Evolutionary conservation across 2,113 vertebrate genomes (phyloP).

Genomic region (Nicator chloris): DNA sequence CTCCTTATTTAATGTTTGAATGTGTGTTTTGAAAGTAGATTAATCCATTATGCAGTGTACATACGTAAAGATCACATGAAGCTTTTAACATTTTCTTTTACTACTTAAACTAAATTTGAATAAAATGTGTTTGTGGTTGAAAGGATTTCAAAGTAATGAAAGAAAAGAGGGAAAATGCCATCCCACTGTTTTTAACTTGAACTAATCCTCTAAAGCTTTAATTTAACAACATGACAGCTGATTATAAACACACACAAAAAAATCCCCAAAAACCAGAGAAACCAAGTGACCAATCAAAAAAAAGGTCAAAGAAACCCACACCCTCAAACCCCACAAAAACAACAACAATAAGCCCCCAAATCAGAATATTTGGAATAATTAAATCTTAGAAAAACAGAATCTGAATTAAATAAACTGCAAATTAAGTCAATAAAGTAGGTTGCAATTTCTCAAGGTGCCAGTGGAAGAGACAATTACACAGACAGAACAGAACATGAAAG

Average conservation of each 20-base stretch:
- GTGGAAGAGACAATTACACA: not conserved
- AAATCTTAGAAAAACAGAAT: not conserved
- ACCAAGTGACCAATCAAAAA: not conserved
- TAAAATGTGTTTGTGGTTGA: not conserved
- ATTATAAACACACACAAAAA: not conserved
- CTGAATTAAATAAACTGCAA: not conserved
- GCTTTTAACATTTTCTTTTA: not conserved
- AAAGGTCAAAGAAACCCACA: rapidly evolving
- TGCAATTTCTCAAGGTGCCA: not conserved
- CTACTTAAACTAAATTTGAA: not conserved
- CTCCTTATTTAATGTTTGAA: not conserved
- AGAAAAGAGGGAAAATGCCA: not conserved
- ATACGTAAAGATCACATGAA: not conserved
- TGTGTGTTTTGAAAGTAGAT: not conserved
- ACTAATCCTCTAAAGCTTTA: not conserved
- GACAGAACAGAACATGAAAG: not conserved
- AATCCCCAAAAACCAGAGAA: not conserved
- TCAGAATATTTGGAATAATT: not conserved
- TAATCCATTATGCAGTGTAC: not conserved
- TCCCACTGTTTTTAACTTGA: not conserved
- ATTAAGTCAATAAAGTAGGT: not conserved
- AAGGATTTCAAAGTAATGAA: not conserved
- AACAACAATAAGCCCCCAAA: not conserved
- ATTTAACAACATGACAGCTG: not conserved
- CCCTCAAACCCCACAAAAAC: not conserved